Evolutionary conservation across 2,113 vertebrate species (phyloP).

Genomic region (Pollimyrus isidori): DNA sequence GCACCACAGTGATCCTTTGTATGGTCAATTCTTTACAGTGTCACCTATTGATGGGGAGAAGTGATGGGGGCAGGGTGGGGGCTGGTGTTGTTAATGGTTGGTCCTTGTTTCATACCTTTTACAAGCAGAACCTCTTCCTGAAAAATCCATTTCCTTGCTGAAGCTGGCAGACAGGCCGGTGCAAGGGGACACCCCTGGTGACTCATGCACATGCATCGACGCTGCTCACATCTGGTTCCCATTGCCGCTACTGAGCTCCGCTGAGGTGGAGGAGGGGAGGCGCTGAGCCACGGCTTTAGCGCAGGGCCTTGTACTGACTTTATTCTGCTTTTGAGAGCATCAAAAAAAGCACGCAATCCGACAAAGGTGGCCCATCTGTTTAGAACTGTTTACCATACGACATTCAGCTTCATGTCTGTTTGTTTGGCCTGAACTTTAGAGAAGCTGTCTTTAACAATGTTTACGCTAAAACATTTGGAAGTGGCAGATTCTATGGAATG

Average conservation of each 20-base stretch:
- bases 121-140: background rate
- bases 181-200: background rate
- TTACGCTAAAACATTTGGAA: background rate
- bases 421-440: background rate
- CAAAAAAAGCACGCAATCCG: background rate
- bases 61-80: background rate
- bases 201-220: background rate
- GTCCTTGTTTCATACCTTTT: background rate
- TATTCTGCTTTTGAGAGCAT: background rate
- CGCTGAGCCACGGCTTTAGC: background rate
- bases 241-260: background rate
- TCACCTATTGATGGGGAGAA: background rate
- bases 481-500: background rate
- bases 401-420: background rate
- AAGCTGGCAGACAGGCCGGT: background rate
- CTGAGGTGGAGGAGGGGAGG: background rate
- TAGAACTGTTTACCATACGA: background rate
- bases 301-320: background rate
- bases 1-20: background rate
- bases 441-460: background rate
- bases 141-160: slow-evolving; percentile 1
- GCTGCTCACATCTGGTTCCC: background rate
- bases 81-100: background rate
- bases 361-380: background rate
- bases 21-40: background rate